phyloP scores from a whole-genome alignment of 2,888 invertebrate species.

The Conomelus anceps region DNA sequence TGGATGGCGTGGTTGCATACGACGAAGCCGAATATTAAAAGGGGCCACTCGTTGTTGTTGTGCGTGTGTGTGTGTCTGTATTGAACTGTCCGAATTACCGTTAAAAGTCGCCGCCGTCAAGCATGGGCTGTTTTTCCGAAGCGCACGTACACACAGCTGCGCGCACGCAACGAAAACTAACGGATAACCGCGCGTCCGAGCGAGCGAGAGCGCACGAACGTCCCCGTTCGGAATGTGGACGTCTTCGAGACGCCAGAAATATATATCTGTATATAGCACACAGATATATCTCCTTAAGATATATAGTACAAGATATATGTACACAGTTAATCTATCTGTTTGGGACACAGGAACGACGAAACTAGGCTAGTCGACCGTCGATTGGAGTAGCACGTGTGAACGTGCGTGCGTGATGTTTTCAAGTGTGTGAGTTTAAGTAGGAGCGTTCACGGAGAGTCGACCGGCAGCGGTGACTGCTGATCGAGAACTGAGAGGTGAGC shows the following conservation, averaged over 20 bases:
- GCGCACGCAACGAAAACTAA: not conserved
- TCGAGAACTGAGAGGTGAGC: not conserved
- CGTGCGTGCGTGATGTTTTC: too few relatives aligned
- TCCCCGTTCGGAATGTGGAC: not conserved
- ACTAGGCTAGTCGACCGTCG: not conserved
- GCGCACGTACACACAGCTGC: not conserved
- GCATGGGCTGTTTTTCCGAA: not conserved
- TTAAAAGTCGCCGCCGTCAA: not conserved
- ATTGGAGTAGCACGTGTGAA: not conserved
- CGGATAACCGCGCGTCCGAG: not conserved
- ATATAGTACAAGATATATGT: too few relatives aligned
- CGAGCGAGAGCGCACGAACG: too few relatives aligned
- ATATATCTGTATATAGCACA: too few relatives aligned
- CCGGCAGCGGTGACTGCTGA: not conserved
- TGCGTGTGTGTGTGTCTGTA: not conserved
- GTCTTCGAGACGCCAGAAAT: too few relatives aligned
- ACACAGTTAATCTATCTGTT: too few relatives aligned
- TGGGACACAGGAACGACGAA: not conserved
- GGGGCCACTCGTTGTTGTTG: too few relatives aligned
- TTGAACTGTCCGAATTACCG: not conserved
- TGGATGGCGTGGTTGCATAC: not conserved
- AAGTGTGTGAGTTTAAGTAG: too few relatives aligned
- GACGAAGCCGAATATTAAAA: not conserved
- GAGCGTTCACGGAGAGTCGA: not conserved
- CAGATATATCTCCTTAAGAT: too few relatives aligned